Percentiles rank a stretch among this genome's conserved stretches.
phyloP scores from a whole-genome alignment of 2,113 vertebrate species.

The Zosterops japonicus region DNA sequence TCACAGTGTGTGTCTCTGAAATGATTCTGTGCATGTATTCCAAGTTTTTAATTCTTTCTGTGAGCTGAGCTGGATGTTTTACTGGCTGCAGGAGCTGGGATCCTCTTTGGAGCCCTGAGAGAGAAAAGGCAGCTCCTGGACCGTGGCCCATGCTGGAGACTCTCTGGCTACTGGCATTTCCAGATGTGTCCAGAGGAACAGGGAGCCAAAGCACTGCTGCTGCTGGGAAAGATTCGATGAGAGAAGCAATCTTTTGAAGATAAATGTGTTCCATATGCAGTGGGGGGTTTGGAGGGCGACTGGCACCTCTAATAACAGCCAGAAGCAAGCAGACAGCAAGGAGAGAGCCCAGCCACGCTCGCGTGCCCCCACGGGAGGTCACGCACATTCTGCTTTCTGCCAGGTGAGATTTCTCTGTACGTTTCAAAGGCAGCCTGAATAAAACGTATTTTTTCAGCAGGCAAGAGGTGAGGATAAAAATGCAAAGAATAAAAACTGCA shows the following conservation, averaged over 20 bases:
- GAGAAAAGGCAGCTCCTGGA: background rate
- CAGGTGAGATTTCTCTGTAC: background rate
- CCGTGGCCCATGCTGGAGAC: fast-evolving
- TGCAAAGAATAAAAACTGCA: background rate
- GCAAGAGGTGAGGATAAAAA: background rate
- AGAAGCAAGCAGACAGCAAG: background rate
- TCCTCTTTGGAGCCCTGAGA: background rate
- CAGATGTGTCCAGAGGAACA: background rate
- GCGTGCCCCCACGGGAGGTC: background rate
- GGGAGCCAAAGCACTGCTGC: background rate
- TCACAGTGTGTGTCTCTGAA: background rate
- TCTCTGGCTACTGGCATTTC: background rate
- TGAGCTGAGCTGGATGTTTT: background rate
- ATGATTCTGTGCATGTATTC: background rate
- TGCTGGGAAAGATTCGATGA: background rate
- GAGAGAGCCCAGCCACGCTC: background rate
- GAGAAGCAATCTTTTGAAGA: background rate
- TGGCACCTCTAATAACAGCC: background rate
- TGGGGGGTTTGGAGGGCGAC: background rate
- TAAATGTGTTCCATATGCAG: background rate
- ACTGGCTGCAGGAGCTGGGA: background rate
- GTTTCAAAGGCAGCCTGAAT: conserved; percentile 8
- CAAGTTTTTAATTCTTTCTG: background rate
- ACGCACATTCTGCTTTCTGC: background rate
- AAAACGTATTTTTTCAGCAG: conserved; percentile 3